These are phyloP conservation scores for Aeoliscus strigatus DNA, from an alignment of 2,797 vertebrate genomes.

Conservation along the genomic window DNA sequence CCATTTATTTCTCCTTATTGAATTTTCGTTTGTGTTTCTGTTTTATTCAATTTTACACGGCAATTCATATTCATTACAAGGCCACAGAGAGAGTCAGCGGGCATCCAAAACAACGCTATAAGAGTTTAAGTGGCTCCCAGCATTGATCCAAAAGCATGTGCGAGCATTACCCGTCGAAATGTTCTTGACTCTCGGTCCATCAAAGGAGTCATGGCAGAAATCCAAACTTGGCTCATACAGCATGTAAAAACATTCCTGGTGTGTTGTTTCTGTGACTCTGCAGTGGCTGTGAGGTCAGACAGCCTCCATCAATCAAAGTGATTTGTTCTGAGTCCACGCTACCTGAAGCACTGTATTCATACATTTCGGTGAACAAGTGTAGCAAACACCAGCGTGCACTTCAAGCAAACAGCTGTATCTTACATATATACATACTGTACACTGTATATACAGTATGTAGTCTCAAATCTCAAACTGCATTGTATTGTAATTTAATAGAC, in stretches of 20 bases:
- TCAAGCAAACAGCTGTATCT: too few species aligned
- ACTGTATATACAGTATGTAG: too few species aligned
- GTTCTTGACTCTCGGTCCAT: constrained; percentile 37
- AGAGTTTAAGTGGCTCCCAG: constrained; percentile 35
- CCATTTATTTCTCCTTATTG: constrained; percentile 67
- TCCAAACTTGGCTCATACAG: constrained; percentile 8
- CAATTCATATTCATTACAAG: constrained; percentile 61
- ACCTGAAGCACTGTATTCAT: neutral
- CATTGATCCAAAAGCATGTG: constrained; percentile 34
- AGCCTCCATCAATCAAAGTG: constrained; percentile 7
- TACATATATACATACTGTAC: too few species aligned
- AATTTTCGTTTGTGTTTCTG: constrained; percentile 51
- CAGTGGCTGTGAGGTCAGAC: constrained; percentile 6
- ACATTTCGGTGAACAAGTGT: neutral
- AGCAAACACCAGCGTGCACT: too few species aligned
- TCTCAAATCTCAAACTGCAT: too few species aligned
- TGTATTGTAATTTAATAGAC: too few species aligned
- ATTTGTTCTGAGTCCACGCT: constrained; percentile 3
- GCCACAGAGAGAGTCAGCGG: constrained; percentile 29
- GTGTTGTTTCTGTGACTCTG: constrained; percentile 12
- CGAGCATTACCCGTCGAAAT: constrained; percentile 43
- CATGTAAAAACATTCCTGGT: constrained; percentile 3
- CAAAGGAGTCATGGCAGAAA: constrained; percentile 17
- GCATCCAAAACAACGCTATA: constrained; percentile 31
- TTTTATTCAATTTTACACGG: constrained; percentile 66